These are phyloP conservation scores for Onychomys torridus DNA, from an alignment of 2,797 vertebrate genomes.

Conservation along the genomic window DNA sequence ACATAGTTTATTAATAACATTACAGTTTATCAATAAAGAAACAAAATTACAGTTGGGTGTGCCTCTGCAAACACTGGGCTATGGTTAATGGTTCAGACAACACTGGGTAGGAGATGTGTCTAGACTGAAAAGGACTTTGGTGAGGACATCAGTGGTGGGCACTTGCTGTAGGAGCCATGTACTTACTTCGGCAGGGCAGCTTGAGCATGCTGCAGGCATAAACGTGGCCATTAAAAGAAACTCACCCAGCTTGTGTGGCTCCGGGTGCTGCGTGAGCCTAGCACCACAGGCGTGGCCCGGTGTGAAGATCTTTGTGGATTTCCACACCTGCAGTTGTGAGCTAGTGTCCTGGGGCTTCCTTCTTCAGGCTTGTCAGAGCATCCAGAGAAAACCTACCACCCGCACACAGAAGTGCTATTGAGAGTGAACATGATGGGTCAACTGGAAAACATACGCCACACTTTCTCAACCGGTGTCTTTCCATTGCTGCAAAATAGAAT, in stretches of 20 bases:
- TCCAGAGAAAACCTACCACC: conserved; percentile 68
- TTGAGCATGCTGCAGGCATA: not conserved
- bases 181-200: not conserved
- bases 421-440: conserved; percentile 75
- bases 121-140: not conserved
- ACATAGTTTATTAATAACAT: not conserved
- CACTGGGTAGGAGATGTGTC: not conserved
- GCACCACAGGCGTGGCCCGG: not conserved
- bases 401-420: conserved; percentile 77
- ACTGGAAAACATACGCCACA: conserved; percentile 76
- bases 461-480: conserved; percentile 81
- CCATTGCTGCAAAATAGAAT: conserved; percentile 70
- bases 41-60: not conserved
- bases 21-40: not conserved
- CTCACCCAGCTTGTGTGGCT: not conserved
- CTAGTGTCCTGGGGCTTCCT: conserved; percentile 31
- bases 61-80: not conserved
- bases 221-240: not conserved
- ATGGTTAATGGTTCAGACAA: conserved; percentile 13
- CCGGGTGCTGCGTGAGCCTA: not conserved
- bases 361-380: conserved; percentile 30
- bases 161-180: not conserved
- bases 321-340: not conserved
- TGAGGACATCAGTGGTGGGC: not conserved
- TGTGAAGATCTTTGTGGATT: conserved; percentile 45